Conservation (phyloP, 2,888 invertebrate genomes). For the Thecocarcelia acutangulata region DNA sequence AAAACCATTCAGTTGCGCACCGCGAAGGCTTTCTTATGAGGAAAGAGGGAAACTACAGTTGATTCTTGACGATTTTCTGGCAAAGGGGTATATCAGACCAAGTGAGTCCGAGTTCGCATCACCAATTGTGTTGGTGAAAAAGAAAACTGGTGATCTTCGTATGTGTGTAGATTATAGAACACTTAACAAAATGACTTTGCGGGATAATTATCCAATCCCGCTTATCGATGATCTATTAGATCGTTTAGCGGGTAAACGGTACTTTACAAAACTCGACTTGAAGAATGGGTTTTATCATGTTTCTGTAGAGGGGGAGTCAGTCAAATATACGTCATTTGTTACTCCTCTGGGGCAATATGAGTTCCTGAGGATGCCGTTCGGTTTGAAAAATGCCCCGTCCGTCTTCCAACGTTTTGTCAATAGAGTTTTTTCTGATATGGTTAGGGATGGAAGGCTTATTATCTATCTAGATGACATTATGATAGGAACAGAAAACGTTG, state of each 20-base stretch:
- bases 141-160: conserved; percentile 39
- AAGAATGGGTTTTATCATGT: conserved; percentile 51
- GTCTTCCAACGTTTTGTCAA: no score
- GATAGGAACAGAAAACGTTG: conserved; percentile 35
- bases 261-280: conserved; percentile 56
- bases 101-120: conserved; percentile 47
- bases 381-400: no score
- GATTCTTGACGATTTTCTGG: conserved; percentile 37
- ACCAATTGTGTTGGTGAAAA: conserved; percentile 54
- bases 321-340: no score
- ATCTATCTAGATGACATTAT: no score
- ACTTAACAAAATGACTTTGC: conserved; percentile 31
- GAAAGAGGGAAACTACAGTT: conserved; percentile 42
- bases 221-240: conserved; percentile 54
- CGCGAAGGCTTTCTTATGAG: conserved; percentile 48
- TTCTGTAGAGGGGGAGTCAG: conserved; percentile 21
- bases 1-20: conserved; percentile 56
- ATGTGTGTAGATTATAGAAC: conserved; percentile 42
- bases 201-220: conserved; percentile 51
- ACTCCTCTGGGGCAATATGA: no score
- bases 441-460: no score
- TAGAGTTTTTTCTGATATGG: no score
- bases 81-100: conserved; percentile 4
- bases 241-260: conserved; percentile 3
- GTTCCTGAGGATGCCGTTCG: no score